These are phyloP conservation scores for Meloidogyne hapla DNA, from an alignment of 1,140 invertebrate genomes.

Conservation along the genomic window DNA sequence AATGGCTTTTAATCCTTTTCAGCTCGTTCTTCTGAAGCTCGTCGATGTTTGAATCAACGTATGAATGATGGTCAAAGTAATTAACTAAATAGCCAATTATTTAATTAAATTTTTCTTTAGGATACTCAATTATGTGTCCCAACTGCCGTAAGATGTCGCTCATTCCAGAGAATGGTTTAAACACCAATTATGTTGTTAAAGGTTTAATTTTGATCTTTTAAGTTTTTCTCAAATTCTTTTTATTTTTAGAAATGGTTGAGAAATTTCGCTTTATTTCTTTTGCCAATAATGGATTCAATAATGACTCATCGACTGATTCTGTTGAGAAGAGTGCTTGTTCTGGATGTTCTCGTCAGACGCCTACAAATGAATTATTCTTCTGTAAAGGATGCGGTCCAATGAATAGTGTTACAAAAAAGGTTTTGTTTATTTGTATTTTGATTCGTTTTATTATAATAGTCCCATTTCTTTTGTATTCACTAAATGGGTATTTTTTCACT, in stretches of 20 bases:
- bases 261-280: conserved; percentile 14
- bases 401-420: not conserved
- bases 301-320: not conserved
- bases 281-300: not conserved
- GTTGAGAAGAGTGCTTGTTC: not conserved
- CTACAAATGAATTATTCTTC: conserved; percentile 14
- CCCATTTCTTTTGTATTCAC: no score
- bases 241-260: conserved; percentile 23
- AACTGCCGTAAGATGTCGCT: conserved; percentile 21
- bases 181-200: conserved; percentile 20
- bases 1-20: not conserved
- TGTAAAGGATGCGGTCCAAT: not conserved
- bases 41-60: not conserved
- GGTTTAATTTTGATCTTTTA: no score
- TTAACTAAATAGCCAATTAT: no score
- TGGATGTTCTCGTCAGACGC: not conserved
- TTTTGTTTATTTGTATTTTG: not conserved
- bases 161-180: conserved; percentile 11
- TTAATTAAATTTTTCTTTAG: not conserved
- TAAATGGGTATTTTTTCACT: no score
- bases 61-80: not conserved
- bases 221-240: not conserved
- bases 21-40: not conserved
- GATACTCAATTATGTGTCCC: conserved; percentile 14
- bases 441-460: no score